phyloP scores from a whole-genome alignment of 2,113 vertebrate genomes.

The Ceratotherium simum region DNA sequence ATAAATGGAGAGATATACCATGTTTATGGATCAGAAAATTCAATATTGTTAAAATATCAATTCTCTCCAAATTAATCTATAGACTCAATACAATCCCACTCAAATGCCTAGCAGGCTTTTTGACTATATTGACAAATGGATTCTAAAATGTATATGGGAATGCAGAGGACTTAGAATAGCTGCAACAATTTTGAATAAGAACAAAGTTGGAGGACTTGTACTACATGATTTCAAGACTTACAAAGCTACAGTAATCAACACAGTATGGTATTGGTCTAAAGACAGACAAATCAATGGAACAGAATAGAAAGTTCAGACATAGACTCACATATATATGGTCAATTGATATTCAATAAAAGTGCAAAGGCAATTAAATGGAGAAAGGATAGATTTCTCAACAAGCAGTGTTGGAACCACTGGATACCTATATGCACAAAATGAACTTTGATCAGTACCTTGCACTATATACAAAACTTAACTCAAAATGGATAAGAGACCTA shows the following conservation, averaged over 20 bases:
- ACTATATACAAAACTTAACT: neutral
- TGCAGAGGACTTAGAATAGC: neutral
- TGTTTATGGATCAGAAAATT: neutral
- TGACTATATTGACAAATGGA: neutral
- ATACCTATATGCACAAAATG: neutral
- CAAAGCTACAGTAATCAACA: neutral
- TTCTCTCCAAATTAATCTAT: neutral
- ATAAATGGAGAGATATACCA: neutral
- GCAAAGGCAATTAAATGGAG: neutral
- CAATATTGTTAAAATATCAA: neutral
- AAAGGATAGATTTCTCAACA: neutral
- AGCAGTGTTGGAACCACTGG: neutral
- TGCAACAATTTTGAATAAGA: neutral
- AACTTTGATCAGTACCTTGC: neutral
- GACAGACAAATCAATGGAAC: neutral
- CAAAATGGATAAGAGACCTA: neutral
- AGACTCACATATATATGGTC: neutral
- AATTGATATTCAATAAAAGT: neutral
- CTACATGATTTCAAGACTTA: neutral
- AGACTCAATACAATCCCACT: neutral
- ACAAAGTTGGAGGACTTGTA: neutral
- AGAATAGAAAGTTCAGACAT: neutral
- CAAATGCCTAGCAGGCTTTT: neutral
- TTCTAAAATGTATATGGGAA: neutral
- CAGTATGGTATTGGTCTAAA: neutral